These are phyloP conservation scores for Wasmannia auropunctata DNA, from an alignment of 1,140 invertebrate species.

Conservation along the genomic window DNA sequence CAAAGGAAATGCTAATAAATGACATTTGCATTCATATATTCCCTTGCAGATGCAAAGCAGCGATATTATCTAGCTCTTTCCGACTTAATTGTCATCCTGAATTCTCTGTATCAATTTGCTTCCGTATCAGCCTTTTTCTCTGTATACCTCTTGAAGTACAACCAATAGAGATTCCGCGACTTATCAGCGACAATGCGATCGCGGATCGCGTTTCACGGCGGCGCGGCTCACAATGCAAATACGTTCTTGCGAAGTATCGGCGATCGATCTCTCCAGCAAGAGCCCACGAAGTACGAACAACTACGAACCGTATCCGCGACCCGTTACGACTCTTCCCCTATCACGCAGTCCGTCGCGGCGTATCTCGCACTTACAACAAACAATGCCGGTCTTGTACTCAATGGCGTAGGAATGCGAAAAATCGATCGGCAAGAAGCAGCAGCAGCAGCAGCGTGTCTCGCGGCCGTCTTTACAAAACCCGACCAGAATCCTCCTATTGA, in stretches of 20 bases:
- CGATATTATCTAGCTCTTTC: not conserved
- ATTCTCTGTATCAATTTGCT: constrained; percentile 17
- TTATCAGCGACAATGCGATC: constrained; percentile 39
- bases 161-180: constrained; percentile 21
- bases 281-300: constrained; percentile 3
- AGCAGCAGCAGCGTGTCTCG: not conserved
- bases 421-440: constrained; percentile 62
- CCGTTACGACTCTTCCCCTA: constrained; percentile 63
- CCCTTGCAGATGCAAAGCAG: not conserved
- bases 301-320: constrained; percentile 50
- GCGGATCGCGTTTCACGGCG: constrained; percentile 6
- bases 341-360: constrained; percentile 15
- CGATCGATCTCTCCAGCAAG: constrained; percentile 20
- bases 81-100: constrained; percentile 5
- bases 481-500: constrained; percentile 28
- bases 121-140: not conserved
- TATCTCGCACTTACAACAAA: constrained; percentile 59
- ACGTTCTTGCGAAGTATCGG: constrained; percentile 13
- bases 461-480: constrained; percentile 5
- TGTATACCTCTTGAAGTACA: not conserved
- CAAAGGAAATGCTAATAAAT: not conserved
- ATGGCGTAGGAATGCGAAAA: constrained; percentile 67
- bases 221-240: constrained; percentile 34
- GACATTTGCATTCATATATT: constrained; percentile 24
- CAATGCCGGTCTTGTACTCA: constrained; percentile 71